These are phyloP conservation scores for Lutraria rhynchaena DNA, from an alignment of 1,140 invertebrate genomes.

Conservation along the genomic window DNA sequence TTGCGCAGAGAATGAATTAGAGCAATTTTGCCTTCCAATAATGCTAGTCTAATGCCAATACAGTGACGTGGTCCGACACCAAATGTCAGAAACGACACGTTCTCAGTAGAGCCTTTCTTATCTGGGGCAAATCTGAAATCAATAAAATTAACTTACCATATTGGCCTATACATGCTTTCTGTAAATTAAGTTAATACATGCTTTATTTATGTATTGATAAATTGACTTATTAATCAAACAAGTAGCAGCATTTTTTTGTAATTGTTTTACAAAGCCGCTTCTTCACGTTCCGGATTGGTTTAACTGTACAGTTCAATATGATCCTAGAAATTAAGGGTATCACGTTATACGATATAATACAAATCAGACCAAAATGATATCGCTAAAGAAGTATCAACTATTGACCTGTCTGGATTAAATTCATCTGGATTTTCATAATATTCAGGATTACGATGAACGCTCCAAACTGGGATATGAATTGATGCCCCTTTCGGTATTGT, in stretches of 20 bases:
- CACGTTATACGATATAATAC: no score
- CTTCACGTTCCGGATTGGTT: no score
- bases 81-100: slow-evolving; percentile 50
- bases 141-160: neutral
- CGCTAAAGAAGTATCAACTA: no score
- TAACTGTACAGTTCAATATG: no score
- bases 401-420: slow-evolving; percentile 82
- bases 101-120: neutral
- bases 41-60: slow-evolving; percentile 54
- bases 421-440: slow-evolving; percentile 81
- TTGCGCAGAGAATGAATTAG: slow-evolving; percentile 35
- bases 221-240: no score
- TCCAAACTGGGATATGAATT: slow-evolving; percentile 83
- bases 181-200: no score
- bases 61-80: slow-evolving; percentile 51
- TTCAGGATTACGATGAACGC: slow-evolving; percentile 83
- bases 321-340: no score
- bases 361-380: no score
- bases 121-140: slow-evolving; percentile 21
- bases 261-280: no score
- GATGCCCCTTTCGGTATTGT: slow-evolving; percentile 83
- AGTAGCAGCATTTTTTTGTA: no score
- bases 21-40: slow-evolving; percentile 35
- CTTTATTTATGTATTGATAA: no score
- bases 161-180: no score